Base-by-base conservation (phyloP, 2,797 vertebrate genomes). In the Clangula hyemalis region DNA sequence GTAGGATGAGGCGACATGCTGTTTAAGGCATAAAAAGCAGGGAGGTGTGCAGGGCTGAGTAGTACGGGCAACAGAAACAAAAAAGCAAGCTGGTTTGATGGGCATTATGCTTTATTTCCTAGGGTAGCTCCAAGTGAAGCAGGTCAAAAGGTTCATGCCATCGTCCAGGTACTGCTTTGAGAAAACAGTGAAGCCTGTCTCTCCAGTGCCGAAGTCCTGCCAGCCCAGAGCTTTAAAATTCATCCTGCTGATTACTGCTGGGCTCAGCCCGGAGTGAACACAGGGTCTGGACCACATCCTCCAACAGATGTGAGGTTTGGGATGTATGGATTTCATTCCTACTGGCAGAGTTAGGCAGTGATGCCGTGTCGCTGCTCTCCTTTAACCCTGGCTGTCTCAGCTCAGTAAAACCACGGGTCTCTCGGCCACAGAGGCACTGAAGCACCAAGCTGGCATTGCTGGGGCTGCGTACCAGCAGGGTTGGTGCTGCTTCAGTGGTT, bases 211-310 rank as follows among this genome's bases (percentile, higher is more conserved):
- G 2, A 85, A 68, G n/a, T 71, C 69, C 6, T 8, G n/a, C 51
- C 61, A 85, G 65, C 45, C 28, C 38, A 66, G 45, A 94, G 54
- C 60, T 93, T 83, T 92, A 94, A 92, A 90, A 69, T 65, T 85
- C 62, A 53, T 71, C 58, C 34, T 68, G 47, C 53, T 80, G 75
- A 82, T 90, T 94, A 87, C 77, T 94, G 41, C 41, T 87, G 82
- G 70, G 82, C 68, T 36, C 39, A 91, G 60, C 30, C 36, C 68
- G 36, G 61, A 89, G 53, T 53, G 20, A 85, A 34, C 47, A 72
- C 86, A 32, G 38, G 62, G 30, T 56, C 72, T 77, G 73, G 24
- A 56, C 61, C 79, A 36, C 25, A 45, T 85, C 68, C 85, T 7
- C 88, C 78, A 77, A 13, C 22, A 70, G 17, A 51, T 75, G 28